Base-by-base conservation (phyloP, 2,113 vertebrate genomes). In the Nicator chloris region DNA sequence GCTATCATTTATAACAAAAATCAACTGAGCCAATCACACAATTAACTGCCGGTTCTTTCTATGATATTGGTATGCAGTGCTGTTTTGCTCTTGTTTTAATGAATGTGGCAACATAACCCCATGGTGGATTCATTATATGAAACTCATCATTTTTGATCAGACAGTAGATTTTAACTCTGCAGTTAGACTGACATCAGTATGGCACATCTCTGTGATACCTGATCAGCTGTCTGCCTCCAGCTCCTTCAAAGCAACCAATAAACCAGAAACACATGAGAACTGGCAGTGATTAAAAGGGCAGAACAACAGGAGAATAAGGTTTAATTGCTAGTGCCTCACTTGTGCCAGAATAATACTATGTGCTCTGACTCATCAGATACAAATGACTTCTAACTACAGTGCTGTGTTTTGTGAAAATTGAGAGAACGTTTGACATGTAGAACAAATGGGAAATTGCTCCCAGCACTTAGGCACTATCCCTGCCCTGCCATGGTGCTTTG, bases 351-450 rank as follows among this genome's bases (percentile, higher is more conserved):
- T 88, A 93, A 93, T 64, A 13, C 75, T 80, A 37, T 44, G 72
- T 50, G 64, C 76, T 66, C 47, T 93, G 93, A 96, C 84, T 94
- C 94, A 96, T 83, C 75, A 83, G 44, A 90, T 83, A 86, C 39
- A 93, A 86, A 92, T 37, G 30, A 65, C 72, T 92, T 92, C 66
- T 70, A 88, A 51, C 60, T 77, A 21, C 54, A 56, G 78, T 7
- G 22, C 71, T 81, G 21, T 35, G n/a, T 68, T 90, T 79, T 84
- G n/a, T 72, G 75, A 77, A 92, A 92, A 33, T 13, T 0, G 1
- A 77, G 70, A 80, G 84, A 91, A 68, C 4, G 0, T 79, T 93
- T 91, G 66, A 49, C 64, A 56, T 3, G 13, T 49, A 19, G 57
- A 84, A 63, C 37, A 90, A 77, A 91, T 70, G 85, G 31, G 68